phyloP scores from a whole-genome alignment of 2,797 vertebrate genomes.

The Distichodus sexfasciatus region DNA sequence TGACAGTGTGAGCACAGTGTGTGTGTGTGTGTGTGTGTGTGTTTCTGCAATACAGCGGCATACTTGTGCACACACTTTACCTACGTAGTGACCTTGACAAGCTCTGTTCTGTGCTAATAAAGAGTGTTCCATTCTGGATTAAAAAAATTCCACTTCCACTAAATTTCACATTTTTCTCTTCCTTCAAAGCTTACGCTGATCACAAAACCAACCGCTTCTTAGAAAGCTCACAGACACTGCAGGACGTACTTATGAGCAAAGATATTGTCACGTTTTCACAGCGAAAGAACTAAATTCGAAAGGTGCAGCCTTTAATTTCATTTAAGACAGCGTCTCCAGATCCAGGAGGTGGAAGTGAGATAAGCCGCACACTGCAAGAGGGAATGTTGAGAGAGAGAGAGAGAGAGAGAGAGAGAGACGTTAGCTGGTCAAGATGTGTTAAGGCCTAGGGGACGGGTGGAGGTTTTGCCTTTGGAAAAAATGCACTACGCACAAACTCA shows the following conservation, averaged over 20 bases:
- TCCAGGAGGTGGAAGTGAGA: constrained; percentile 6
- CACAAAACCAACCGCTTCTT: background rate
- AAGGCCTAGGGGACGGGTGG: constrained; percentile 47
- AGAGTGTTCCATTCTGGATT: background rate
- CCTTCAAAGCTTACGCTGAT: background rate
- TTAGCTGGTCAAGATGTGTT: constrained; percentile 46
- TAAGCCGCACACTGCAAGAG: background rate
- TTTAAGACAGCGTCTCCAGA: constrained; percentile 26
- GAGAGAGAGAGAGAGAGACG: background rate
- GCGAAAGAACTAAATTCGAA: background rate
- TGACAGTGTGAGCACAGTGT: background rate
- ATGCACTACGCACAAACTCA: constrained; percentile 41
- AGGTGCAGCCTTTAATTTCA: constrained; percentile 7
- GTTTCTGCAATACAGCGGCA: background rate
- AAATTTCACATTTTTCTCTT: background rate
- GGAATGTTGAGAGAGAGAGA: too few species aligned
- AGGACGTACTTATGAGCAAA: constrained; percentile 12
- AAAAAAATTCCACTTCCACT: background rate
- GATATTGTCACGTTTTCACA: background rate
- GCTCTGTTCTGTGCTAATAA: constrained; percentile 25
- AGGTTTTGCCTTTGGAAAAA: constrained; percentile 45
- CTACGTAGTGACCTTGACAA: background rate
- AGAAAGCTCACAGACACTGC: constrained; percentile 26
- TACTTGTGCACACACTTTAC: background rate
- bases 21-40: too few species aligned